A percentile compares a stretch with the other conserved stretches of the same genome.
These are phyloP conservation scores for Spicauda simplicius DNA, from an alignment of 2,888 invertebrate species.

Conservation along the genomic window DNA sequence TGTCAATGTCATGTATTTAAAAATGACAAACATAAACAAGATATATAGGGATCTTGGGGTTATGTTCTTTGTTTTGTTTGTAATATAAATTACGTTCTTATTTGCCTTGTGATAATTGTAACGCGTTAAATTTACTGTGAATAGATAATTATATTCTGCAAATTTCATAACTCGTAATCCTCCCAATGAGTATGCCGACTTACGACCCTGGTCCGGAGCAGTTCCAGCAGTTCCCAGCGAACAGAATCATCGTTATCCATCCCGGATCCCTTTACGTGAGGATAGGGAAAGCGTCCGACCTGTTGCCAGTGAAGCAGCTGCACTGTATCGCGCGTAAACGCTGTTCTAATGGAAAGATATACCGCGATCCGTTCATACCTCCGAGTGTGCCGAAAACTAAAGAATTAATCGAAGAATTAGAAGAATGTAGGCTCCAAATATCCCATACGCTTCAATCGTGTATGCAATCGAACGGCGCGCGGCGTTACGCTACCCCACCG, in stretches of 20 bases:
- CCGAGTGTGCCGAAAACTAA: constrained; percentile 87
- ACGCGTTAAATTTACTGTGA: neutral
- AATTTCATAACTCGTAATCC: neutral
- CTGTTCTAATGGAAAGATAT: constrained; percentile 79
- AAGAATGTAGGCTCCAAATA: constrained; percentile 92
- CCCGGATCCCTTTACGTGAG: constrained; percentile 96
- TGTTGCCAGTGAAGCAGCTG: constrained; percentile 92
- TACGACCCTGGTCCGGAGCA: constrained; percentile 72
- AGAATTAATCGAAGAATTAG: constrained; percentile 90
- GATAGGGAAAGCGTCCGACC: constrained; percentile 95
- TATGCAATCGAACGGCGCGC: constrained; percentile 91
- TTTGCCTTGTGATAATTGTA: neutral
- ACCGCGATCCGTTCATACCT: constrained; percentile 88
- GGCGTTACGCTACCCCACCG: constrained; percentile 93
- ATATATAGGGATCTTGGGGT: neutral
- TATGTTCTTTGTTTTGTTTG: neutral
- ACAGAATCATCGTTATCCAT: constrained; percentile 96
- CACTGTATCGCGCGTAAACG: constrained; percentile 93
- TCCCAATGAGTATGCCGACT: constrained; percentile 66
- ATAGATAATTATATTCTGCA: no score
- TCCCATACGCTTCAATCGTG: constrained; percentile 95
- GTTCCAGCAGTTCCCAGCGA: constrained; percentile 89
- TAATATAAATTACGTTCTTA: neutral
- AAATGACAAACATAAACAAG: neutral
- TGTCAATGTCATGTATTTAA: neutral